Percentiles rank a stretch among this genome's conserved stretches.
phyloP scores from a whole-genome alignment of 2,113 vertebrate species.

The Petromus typicus region DNA sequence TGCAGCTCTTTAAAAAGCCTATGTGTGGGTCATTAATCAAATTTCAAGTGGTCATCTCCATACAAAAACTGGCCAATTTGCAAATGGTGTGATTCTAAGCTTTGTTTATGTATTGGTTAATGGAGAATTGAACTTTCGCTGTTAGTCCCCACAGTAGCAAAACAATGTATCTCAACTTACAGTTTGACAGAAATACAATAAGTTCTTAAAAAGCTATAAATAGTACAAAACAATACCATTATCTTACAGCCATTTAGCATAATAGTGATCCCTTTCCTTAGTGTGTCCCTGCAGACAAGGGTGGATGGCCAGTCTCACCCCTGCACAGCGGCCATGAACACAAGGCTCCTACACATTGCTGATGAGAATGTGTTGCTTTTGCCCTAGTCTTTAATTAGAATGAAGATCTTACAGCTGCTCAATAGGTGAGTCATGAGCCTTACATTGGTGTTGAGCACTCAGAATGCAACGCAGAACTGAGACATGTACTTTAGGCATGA shows the following conservation, averaged over 20 bases:
- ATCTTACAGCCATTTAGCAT: neutral
- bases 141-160: neutral
- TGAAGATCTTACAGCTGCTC: neutral
- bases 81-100: neutral
- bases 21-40: neutral
- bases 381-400: neutral
- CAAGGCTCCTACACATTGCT: neutral
- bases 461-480: neutral
- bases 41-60: neutral
- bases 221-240: neutral
- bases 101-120: neutral
- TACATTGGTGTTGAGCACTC: neutral
- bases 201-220: neutral
- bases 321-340: neutral
- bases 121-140: neutral
- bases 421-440: neutral
- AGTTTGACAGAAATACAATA: neutral
- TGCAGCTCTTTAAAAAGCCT: neutral
- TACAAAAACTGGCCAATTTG: neutral
- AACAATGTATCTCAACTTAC: neutral
- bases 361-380: neutral
- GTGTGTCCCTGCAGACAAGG: neutral
- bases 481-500: neutral
- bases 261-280: fast-evolving
- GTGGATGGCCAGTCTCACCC: neutral